Conservation (phyloP, 2,797 vertebrate species). For the Cryptoprocta ferox region DNA sequence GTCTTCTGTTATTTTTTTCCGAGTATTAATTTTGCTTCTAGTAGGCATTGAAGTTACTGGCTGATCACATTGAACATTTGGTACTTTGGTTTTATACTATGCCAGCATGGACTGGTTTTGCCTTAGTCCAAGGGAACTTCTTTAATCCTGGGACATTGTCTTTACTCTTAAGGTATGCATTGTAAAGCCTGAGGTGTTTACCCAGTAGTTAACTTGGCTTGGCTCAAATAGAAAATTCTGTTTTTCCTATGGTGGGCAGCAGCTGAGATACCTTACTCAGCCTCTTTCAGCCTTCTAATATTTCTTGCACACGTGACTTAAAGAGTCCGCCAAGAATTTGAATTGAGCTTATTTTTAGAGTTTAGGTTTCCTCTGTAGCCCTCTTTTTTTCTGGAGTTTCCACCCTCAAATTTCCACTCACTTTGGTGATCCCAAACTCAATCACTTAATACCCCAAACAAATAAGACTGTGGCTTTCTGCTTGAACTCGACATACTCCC, state of each 20-base stretch:
- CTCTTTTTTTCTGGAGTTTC: not conserved
- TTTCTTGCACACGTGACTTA: not conserved
- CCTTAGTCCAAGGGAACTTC: not conserved
- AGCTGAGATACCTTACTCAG: not conserved
- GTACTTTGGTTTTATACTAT: not conserved
- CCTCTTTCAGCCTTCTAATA: not conserved
- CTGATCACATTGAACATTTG: not conserved
- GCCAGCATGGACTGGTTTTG: not conserved
- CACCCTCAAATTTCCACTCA: not conserved
- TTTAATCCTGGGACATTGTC: not conserved
- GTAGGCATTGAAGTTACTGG: not conserved
- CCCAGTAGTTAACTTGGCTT: not conserved
- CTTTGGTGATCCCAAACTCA: not conserved
- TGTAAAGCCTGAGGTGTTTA: not conserved
- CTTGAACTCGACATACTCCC: not conserved
- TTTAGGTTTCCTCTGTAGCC: not conserved
- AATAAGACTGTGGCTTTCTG: not conserved
- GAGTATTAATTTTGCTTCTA: not conserved
- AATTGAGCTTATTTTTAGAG: not conserved
- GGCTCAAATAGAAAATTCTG: not conserved
- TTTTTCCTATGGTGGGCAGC: not conserved
- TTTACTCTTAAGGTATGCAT: not conserved
- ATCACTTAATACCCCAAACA: not conserved
- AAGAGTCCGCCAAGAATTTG: not conserved
- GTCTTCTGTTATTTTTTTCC: not conserved